A percentile compares a stretch with the other conserved stretches of the same genome.
phyloP scores from a whole-genome alignment of 2,888 invertebrate species.

The Phaedon cochleariae region DNA sequence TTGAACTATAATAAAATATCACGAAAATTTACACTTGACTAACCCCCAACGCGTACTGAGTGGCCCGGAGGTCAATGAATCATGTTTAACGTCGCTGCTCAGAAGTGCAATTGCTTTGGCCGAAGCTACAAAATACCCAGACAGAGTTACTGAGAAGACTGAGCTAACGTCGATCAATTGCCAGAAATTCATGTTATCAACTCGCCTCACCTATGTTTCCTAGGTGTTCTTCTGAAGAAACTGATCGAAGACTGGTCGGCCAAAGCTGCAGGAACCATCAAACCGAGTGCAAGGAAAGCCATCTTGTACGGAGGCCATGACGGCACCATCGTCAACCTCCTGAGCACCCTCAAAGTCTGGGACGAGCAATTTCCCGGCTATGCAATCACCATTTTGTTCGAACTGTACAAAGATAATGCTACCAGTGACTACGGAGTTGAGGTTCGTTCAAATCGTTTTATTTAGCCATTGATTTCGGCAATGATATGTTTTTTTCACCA shows the following conservation, averaged over 20 bases:
- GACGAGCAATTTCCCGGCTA: constrained; percentile 72
- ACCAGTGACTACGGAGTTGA: constrained; percentile 66
- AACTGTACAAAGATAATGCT: constrained; percentile 66
- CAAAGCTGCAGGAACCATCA: constrained; percentile 61
- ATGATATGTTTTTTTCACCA: no score
- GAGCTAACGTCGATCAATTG: no score
- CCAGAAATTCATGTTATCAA: not conserved
- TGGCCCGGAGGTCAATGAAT: no score
- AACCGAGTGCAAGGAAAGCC: constrained; percentile 64
- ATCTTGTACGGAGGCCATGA: constrained; percentile 78
- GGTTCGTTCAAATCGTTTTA: constrained; percentile 54
- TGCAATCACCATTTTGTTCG: constrained; percentile 70
- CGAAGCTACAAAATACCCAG: no score
- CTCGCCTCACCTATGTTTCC: no score
- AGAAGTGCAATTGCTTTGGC: no score
- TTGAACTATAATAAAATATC: no score
- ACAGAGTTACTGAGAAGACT: no score
- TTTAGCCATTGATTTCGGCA: no score
- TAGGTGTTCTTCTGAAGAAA: constrained; percentile 69
- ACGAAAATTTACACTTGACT: no score
- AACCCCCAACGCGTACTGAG: no score
- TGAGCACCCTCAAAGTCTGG: constrained; percentile 73
- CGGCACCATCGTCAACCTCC: constrained; percentile 73
- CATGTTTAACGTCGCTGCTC: no score
- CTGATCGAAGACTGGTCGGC: constrained; percentile 69